Evolutionary conservation across 2,888 invertebrate genomes (phyloP).

Genomic region (Acleris laterana): DNA sequence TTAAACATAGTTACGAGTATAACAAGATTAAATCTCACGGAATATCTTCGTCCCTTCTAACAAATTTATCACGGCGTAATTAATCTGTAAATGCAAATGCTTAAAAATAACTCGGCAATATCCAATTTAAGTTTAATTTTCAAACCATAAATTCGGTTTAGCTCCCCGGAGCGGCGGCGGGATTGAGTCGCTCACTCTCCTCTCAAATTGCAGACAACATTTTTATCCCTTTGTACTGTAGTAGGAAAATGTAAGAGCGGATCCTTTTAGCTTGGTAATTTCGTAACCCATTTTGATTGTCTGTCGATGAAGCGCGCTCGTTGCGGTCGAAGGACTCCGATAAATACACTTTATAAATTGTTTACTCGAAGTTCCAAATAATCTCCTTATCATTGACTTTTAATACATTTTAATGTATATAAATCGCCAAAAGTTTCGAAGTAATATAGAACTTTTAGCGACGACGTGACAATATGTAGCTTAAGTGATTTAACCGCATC

Average conservation of each 20-base stretch:
- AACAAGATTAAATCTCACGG: no score
- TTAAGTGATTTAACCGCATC: constrained; percentile 21
- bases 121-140: constrained; percentile 83
- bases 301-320: constrained; percentile 54
- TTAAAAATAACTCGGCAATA: constrained; percentile 74
- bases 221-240: constrained; percentile 78
- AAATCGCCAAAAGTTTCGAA: neutral
- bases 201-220: constrained; percentile 75
- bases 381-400: constrained; percentile 23
- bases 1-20: no score
- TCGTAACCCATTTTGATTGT: constrained; percentile 68
- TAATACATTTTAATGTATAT: neutral
- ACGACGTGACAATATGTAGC: constrained; percentile 12
- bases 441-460: neutral
- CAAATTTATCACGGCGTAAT: constrained; percentile 61
- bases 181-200: constrained; percentile 68
- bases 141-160: constrained; percentile 80
- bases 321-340: constrained; percentile 54
- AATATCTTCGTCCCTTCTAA: constrained; percentile 39
- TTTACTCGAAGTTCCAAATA: constrained; percentile 17
- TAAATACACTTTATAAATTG: constrained; percentile 37
- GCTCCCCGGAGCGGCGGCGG: constrained; percentile 69
- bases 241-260: constrained; percentile 67
- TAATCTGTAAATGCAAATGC: constrained; percentile 70
- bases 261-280: constrained; percentile 67